These are phyloP conservation scores for Drosophila niveifrons DNA, from an alignment of 2,888 invertebrate genomes.

Conservation along the genomic window DNA sequence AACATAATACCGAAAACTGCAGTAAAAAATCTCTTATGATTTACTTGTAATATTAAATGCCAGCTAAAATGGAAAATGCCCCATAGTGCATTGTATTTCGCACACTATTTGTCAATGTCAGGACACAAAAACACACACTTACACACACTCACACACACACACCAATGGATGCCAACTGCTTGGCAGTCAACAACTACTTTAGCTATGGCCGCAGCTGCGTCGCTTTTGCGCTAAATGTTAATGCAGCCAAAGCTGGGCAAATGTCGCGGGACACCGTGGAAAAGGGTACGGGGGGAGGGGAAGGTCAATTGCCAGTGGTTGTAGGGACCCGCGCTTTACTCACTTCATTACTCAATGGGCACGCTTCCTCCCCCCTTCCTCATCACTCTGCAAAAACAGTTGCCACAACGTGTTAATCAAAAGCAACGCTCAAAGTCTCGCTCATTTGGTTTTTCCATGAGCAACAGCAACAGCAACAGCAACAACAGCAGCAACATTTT, in stretches of 20 bases:
- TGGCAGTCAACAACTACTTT: constrained; percentile 54
- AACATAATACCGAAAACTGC: no score
- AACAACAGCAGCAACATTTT: constrained; percentile 25
- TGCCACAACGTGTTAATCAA: constrained; percentile 68
- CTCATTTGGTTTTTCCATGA: constrained; percentile 65
- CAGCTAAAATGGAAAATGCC: no score
- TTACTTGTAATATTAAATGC: no score
- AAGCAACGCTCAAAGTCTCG: constrained; percentile 63
- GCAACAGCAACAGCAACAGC: constrained; percentile 13
- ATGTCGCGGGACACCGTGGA: background rate
- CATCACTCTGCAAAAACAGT: constrained; percentile 21
- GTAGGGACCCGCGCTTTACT: background rate
- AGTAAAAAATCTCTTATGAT: no score
- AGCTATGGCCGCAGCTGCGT: constrained; percentile 43
- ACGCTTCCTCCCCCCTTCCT: constrained; percentile 1
- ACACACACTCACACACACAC: constrained; percentile 9
- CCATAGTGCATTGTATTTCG: constrained; percentile 71
- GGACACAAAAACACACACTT: constrained; percentile 17
- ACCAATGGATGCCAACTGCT: constrained; percentile 23
- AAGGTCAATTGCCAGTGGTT: background rate
- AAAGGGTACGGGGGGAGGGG: background rate
- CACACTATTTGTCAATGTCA: constrained; percentile 80
- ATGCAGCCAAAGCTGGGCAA: constrained; percentile 37
- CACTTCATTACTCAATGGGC: constrained; percentile 30
- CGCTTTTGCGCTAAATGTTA: constrained; percentile 57